phyloP scores from a whole-genome alignment of 2,113 vertebrate species.

The Leptocoma aspasia region DNA sequence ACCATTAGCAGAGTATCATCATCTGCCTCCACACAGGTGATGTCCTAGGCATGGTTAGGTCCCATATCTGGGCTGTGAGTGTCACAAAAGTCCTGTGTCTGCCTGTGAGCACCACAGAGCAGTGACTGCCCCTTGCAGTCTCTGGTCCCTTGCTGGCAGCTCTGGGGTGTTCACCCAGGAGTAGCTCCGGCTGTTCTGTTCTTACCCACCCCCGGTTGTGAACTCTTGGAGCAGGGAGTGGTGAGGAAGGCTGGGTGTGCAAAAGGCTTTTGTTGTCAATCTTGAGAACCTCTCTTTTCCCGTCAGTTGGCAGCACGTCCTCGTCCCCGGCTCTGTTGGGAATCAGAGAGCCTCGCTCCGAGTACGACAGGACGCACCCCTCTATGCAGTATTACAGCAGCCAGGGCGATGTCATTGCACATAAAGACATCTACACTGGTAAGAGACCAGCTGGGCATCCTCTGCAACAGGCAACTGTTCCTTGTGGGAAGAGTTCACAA shows the following conservation, averaged over 20 bases:
- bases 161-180: not conserved
- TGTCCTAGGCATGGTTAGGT: not conserved
- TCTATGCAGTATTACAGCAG: conserved; percentile 97
- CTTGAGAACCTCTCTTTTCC: not conserved
- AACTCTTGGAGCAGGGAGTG: not conserved
- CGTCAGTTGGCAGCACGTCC: conserved; percentile 89
- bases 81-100: not conserved
- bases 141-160: not conserved
- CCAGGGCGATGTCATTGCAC: conserved; percentile 86
- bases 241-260: not conserved
- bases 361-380: conserved; percentile 88
- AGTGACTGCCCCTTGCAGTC: not conserved
- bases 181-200: rapidly evolving
- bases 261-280: not conserved
- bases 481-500: not conserved
- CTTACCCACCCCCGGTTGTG: not conserved
- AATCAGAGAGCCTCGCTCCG: conserved; percentile 88
- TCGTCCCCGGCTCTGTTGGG: conserved; percentile 93
- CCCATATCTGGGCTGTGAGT: not conserved
- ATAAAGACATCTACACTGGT: conserved; percentile 93
- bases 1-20: not conserved
- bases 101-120: not conserved
- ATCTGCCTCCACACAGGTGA: not conserved
- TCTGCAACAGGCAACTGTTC: not conserved
- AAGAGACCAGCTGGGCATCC: conserved; percentile 38